Conservation (phyloP, 2,113 vertebrate genomes). For the Tautogolabrus adspersus region DNA sequence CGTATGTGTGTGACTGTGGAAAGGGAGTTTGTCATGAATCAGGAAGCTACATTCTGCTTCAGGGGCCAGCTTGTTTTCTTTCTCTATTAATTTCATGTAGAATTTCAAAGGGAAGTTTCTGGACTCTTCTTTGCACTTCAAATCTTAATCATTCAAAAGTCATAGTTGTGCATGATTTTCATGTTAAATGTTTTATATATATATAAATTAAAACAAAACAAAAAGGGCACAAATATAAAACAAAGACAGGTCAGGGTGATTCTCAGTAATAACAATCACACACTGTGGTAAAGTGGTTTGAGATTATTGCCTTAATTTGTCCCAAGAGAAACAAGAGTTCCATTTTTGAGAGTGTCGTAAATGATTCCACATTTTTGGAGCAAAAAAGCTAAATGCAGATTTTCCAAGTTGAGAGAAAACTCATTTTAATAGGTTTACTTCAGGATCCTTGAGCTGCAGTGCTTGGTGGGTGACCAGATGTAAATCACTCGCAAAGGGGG, state of each 20-base stretch:
- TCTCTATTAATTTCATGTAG: slow-evolving; percentile 18
- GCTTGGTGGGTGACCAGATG: slow-evolving; percentile 12
- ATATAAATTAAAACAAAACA: too few species aligned
- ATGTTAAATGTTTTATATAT: too few species aligned
- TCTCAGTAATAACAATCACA: too few species aligned
- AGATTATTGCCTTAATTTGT: too few species aligned
- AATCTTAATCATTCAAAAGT: neutral
- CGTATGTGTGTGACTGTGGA: neutral
- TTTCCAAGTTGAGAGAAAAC: too few species aligned
- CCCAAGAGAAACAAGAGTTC: too few species aligned
- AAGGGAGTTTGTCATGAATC: slow-evolving; percentile 41
- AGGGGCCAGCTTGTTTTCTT: slow-evolving; percentile 39
- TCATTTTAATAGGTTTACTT: neutral
- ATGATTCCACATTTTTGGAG: too few species aligned
- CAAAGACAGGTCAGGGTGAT: too few species aligned
- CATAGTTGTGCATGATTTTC: neutral
- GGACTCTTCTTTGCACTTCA: neutral
- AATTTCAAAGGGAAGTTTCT: neutral
- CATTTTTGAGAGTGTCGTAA: too few species aligned
- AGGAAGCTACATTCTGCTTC: slow-evolving; percentile 32
- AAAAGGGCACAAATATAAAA: too few species aligned
- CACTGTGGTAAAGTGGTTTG: too few species aligned
- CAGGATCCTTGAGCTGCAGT: slow-evolving; percentile 7
- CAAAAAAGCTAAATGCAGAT: too few species aligned
- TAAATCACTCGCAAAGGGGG: neutral